These are phyloP conservation scores for Elephas maximus DNA, from an alignment of 2,113 vertebrate species.

Conservation along the genomic window DNA sequence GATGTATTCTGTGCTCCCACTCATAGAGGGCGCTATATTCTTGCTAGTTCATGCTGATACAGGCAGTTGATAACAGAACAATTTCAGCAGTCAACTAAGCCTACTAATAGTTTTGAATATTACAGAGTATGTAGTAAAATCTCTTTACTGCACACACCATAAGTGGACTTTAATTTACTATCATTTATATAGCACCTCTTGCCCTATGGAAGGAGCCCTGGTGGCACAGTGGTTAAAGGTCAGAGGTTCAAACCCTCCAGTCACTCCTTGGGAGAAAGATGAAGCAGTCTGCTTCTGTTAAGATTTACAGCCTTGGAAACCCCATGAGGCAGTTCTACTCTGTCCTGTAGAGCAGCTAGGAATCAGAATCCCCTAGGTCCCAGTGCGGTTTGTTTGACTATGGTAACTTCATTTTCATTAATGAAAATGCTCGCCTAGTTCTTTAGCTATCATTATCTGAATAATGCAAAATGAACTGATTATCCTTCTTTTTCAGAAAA, in stretches of 20 bases:
- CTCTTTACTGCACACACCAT: background rate
- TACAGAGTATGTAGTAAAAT: background rate
- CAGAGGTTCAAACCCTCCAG: too few relatives aligned
- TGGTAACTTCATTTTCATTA: background rate
- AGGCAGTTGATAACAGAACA: background rate
- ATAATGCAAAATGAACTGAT: background rate
- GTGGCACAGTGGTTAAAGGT: too few relatives aligned
- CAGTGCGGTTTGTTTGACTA: background rate
- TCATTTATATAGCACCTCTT: background rate
- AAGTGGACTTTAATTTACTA: background rate
- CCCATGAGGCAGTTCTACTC: too few relatives aligned
- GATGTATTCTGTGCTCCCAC: background rate
- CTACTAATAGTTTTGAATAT: slow-evolving; percentile 5
- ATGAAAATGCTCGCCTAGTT: background rate
- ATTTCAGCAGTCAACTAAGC: background rate
- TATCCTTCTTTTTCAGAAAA: background rate
- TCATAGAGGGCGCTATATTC: slow-evolving; percentile 64
- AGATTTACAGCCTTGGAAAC: too few relatives aligned
- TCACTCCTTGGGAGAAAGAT: too few relatives aligned
- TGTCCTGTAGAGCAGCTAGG: too few relatives aligned
- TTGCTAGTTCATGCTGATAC: background rate
- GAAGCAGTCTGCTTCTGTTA: too few relatives aligned
- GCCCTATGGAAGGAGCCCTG: background rate
- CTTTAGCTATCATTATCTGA: slow-evolving; percentile 42
- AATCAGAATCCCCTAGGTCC: too few relatives aligned